These are phyloP conservation scores for Sebastiscus albofasciatus DNA, from an alignment of 2,797 vertebrate genomes.

Conservation along the genomic window DNA sequence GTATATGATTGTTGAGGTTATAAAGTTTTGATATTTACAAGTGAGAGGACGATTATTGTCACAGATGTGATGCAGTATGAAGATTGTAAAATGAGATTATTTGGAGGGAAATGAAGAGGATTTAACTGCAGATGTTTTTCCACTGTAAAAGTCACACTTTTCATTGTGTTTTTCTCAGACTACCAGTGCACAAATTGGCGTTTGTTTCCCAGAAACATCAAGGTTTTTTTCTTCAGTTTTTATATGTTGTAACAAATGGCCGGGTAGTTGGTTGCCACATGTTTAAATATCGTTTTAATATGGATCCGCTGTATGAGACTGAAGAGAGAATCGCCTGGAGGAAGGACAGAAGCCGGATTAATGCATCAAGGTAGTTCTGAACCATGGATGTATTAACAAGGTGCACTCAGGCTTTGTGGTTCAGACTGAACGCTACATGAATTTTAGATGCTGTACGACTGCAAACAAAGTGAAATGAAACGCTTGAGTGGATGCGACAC, in stretches of 20 bases:
- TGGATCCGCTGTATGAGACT: not conserved
- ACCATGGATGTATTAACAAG: not conserved
- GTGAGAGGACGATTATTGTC: not conserved
- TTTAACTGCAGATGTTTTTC: slow-evolving; percentile 20
- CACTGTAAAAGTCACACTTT: slow-evolving; percentile 29
- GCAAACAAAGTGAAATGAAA: not conserved
- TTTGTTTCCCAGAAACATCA: not conserved
- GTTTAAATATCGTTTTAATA: not conserved
- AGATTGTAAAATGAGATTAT: not conserved
- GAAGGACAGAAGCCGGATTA: not conserved
- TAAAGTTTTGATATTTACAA: slow-evolving; percentile 28
- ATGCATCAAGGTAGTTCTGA: not conserved
- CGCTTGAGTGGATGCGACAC: not conserved
- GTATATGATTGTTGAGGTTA: slow-evolving; percentile 31
- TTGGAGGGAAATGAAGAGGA: not conserved
- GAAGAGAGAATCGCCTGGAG: not conserved
- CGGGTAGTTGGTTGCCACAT: not conserved
- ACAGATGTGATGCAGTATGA: not conserved
- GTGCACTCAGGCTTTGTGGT: not conserved
- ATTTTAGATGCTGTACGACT: not conserved
- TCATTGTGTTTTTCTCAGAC: slow-evolving; percentile 18
- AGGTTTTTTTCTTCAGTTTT: not conserved
- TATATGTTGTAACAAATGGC: not conserved
- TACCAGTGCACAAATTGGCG: not conserved
- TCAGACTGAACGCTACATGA: not conserved